Percentiles rank a stretch among this genome's conserved stretches.
phyloP scores from a whole-genome alignment of 2,888 invertebrate species.

The Coenonympha glycerion region DNA sequence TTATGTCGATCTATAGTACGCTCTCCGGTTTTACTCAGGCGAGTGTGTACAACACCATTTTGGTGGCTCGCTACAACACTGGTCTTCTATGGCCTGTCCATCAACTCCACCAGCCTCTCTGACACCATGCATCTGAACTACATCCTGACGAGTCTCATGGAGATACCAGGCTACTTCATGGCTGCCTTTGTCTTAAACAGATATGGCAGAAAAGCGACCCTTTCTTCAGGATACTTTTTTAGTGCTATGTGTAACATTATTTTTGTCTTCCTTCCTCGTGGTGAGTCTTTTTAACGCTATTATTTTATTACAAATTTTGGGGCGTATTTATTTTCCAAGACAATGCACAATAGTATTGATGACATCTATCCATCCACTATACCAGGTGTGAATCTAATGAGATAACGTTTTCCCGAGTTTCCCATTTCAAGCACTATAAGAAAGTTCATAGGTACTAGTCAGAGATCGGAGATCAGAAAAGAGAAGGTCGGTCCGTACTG shows the following conservation, averaged over 20 bases:
- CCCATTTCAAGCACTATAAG: no score
- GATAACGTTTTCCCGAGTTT: no score
- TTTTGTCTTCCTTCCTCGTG: slow-evolving; percentile 26
- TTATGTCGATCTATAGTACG: slow-evolving; percentile 54
- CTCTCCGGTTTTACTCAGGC: slow-evolving; percentile 66
- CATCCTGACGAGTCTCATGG: slow-evolving; percentile 76
- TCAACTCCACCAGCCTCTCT: slow-evolving; percentile 79
- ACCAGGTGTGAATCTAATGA: no score
- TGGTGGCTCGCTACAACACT: slow-evolving; percentile 81
- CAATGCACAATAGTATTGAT: no score
- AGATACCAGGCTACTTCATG: slow-evolving; percentile 80
- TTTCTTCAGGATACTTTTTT: slow-evolving; percentile 67
- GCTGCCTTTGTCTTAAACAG: slow-evolving; percentile 76
- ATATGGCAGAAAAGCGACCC: slow-evolving; percentile 76
- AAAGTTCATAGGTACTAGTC: no score
- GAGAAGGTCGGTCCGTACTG: no score
- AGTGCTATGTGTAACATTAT: slow-evolving; percentile 26
- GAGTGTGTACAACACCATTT: slow-evolving; percentile 72
- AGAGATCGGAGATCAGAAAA: no score
- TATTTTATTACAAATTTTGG: neutral
- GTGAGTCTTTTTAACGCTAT: slow-evolving; percentile 29
- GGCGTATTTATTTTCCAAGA: neutral
- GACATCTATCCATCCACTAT: no score
- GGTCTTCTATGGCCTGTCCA: slow-evolving; percentile 80
- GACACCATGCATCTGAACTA: slow-evolving; percentile 81